Evolutionary conservation across 2,888 invertebrate species (phyloP), one percentile per base, ranked within the genome.

Genomic region (Heliconius sara): DNA sequence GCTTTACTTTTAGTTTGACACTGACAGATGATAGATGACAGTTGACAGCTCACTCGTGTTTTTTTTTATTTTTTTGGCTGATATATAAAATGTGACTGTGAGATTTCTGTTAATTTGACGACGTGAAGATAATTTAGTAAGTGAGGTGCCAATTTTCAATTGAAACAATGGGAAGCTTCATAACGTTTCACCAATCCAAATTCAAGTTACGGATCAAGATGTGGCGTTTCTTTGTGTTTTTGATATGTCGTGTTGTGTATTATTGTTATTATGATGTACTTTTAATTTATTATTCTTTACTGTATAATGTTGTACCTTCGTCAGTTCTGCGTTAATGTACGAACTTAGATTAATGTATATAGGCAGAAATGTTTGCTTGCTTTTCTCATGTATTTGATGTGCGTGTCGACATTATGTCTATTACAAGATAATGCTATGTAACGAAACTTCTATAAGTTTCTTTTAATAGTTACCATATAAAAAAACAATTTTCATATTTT

Each of bases 151-250:
- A 82, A 82, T 43, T 73, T n/a, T 76, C 22, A 66, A 73, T 68
- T 39, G 3, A 73, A 72, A 57, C 22, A 22, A 7, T 57, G n/a
- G 22, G n/a, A n/a, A 39, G 19, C 2, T 52, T 52, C 5, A 19
- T 47, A 75, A 60, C 79, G 66, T 68, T 12, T 79, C 78, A 78
- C 79, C 80, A 71, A 67, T 81, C 78, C 82, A 82, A 83, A 82
- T 66, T 79, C 80, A 75, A 68, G 76, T 68, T 74, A 78, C 77
- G 83, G 79, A 86, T 88, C 87, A 88, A 90, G 90, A 89, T 90
- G 90, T 90, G 90, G 89, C 78, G 80, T 79, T 57, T 60, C 63
- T 57, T 22, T 76, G 13, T n/a, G 12, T 67, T 34, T 68, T 22
- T 47, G 9, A 25, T 39, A 52, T 67, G 63, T 63, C 47, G 3